A percentile compares a stretch with the other conserved stretches of the same genome.
Evolutionary conservation across 2,113 vertebrate genomes (phyloP).

Genomic region (Micronycteris hirsuta): DNA sequence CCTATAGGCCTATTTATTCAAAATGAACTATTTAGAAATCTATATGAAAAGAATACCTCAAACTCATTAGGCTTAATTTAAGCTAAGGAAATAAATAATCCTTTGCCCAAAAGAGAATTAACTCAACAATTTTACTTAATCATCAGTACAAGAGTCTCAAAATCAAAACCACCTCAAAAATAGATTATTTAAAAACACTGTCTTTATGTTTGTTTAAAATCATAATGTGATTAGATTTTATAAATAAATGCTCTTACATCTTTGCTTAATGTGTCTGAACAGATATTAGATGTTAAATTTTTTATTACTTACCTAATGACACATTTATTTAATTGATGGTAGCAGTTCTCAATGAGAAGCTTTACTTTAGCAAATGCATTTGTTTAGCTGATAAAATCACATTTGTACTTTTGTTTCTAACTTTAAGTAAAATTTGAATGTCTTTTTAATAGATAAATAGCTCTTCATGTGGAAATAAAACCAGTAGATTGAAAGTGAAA

Average conservation of each 20-base stretch:
- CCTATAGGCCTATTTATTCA: background rate
- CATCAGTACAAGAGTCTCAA: background rate
- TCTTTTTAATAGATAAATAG: conserved; percentile 6
- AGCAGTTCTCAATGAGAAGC: background rate
- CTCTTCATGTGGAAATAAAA: conserved; percentile 15
- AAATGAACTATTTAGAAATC: background rate
- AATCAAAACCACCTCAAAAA: background rate
- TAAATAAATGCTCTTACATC: background rate
- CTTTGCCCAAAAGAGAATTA: background rate
- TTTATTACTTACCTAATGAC: conserved; percentile 1
- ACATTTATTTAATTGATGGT: conserved; percentile 20
- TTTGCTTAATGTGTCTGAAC: background rate
- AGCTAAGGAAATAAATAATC: background rate
- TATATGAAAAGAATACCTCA: background rate
- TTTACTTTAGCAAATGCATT: background rate
- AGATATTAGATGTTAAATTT: background rate
- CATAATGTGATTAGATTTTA: background rate
- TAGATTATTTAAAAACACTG: background rate
- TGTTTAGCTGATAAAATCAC: conserved; percentile 31
- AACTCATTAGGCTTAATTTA: background rate
- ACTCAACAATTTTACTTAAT: background rate
- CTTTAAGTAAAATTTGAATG: background rate
- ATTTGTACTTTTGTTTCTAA: conserved; percentile 23
- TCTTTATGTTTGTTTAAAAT: background rate
- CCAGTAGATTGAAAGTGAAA: background rate